Evolutionary conservation across 2,888 invertebrate genomes (phyloP), one percentile per base, ranked within the genome.

Genomic region (Drosophila kuntzei): DNA sequence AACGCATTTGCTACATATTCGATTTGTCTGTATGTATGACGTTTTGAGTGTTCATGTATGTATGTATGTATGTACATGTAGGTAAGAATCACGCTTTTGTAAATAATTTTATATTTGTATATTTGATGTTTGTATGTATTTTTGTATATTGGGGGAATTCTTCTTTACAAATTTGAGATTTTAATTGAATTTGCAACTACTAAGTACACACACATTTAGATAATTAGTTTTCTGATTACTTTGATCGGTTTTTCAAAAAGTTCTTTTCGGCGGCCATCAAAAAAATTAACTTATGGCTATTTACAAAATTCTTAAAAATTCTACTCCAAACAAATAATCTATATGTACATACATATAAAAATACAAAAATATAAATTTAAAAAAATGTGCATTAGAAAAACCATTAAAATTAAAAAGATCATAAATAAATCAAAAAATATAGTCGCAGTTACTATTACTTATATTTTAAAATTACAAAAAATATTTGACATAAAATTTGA

Each of bases 151-250:
- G 32, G 41, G 54, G 58, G 25, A 50, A 57, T 41, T 41, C 7
- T 54, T 49, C 36, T 74, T 66, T 64, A 75, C 62, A 78, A 71
- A 34, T 72, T 75, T 60, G 20, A 47, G 63, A 60, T 55, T 60
- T 72, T 67, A 85, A 78, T 86, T 79, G 68, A 79, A 54, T 71
- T 66, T 68, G 32, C 73, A 77, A 69, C 80, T 81, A 72, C 71
- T 70, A 71, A 69, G 32, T 59, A 79, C 81, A 78, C 71, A 76
- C 68, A 85, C 82, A 86, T 79, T 68, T 70, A 84, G 76, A 84
- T 83, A 69, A 58, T 34, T 54, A 41, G 44, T 54, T 74, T 54
- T 46, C 3, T 11, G 14, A 41, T 18, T 34, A 51, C 14, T 8
- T 46, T 34, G n/a, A 34, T n/a, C 34, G 34, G n/a, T 36, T 27